Conservation (phyloP, 2,888 invertebrate genomes). For the Parnassius smintheus region DNA sequence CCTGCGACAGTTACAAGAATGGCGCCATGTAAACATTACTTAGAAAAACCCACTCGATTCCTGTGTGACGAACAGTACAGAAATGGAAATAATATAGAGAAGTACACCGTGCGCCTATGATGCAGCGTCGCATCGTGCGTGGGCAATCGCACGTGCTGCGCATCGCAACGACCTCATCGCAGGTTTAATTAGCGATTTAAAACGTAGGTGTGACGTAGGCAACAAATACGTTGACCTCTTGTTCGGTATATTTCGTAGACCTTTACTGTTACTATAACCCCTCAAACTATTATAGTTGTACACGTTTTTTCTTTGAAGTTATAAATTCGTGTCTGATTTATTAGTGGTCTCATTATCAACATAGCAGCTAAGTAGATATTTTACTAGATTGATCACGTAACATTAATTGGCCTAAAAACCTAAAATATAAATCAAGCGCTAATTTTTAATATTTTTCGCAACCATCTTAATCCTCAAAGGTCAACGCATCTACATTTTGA, state of each 20-base stretch:
- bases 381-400: too few relatives aligned
- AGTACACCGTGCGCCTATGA: conserved; percentile 21
- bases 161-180: conserved; percentile 55
- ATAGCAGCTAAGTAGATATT: too few relatives aligned
- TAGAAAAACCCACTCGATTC: conserved; percentile 53
- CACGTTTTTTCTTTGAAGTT: too few relatives aligned
- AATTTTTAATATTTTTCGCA: too few relatives aligned
- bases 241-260: conserved; percentile 15
- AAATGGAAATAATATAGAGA: conserved; percentile 29
- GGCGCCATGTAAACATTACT: conserved; percentile 38
- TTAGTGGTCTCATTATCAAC: too few relatives aligned
- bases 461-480: too few relatives aligned
- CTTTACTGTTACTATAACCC: too few relatives aligned
- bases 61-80: conserved; percentile 37
- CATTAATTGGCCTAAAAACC: too few relatives aligned
- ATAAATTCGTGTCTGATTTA: too few relatives aligned
- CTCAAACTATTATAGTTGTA: too few relatives aligned
- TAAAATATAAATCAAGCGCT: too few relatives aligned
- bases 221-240: conserved; percentile 52
- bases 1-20: conserved; percentile 30
- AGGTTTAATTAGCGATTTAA: conserved; percentile 41
- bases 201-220: conserved; percentile 64
- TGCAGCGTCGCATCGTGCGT: conserved; percentile 42
- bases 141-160: conserved; percentile 58
- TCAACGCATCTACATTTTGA: too few relatives aligned